Conservation (phyloP, 2,888 invertebrate genomes). For the Amphimallon solstitiale region DNA sequence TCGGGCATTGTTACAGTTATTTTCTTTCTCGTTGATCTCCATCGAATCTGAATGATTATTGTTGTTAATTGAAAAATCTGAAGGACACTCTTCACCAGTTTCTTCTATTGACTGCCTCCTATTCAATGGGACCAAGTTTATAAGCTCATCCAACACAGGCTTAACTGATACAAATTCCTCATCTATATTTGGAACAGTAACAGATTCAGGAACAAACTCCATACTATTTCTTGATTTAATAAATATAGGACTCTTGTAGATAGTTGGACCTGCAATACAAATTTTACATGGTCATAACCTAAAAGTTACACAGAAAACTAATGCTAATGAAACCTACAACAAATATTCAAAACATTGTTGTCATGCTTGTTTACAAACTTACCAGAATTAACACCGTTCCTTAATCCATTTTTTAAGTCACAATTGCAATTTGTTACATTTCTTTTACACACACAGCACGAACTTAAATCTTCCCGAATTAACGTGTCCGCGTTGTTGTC, state of each 20-base stretch:
- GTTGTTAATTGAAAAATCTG: slow-evolving; percentile 27
- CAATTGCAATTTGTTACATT: slow-evolving; percentile 36
- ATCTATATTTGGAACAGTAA: background rate
- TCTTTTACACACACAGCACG: slow-evolving; percentile 37
- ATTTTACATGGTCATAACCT: too few species aligned
- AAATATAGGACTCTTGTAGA: slow-evolving; percentile 25
- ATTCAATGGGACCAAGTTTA: slow-evolving; percentile 16
- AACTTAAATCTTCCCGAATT: slow-evolving; percentile 16
- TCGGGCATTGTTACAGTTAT: slow-evolving; percentile 35
- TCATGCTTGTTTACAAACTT: slow-evolving; percentile 45
- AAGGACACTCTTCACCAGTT: background rate
- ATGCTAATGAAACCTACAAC: background rate
- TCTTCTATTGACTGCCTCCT: slow-evolving; percentile 23
- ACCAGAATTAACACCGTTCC: slow-evolving; percentile 43
- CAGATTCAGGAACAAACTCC: slow-evolving; percentile 23
- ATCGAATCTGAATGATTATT: slow-evolving; percentile 23
- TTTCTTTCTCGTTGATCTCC: slow-evolving; percentile 38
- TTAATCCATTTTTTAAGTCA: slow-evolving; percentile 27
- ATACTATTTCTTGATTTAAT: slow-evolving; percentile 20
- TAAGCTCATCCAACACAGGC: slow-evolving; percentile 32
- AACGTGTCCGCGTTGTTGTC: slow-evolving; percentile 29
- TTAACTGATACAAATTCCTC: slow-evolving; percentile 24
- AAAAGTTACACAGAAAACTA: background rate
- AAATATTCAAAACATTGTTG: slow-evolving; percentile 25
- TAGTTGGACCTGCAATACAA: slow-evolving; percentile 9